Evolutionary conservation across 1,140 invertebrate genomes (phyloP), one percentile per base, ranked within the genome.

Genomic region (Stenopsyche tienmushanensis): DNA sequence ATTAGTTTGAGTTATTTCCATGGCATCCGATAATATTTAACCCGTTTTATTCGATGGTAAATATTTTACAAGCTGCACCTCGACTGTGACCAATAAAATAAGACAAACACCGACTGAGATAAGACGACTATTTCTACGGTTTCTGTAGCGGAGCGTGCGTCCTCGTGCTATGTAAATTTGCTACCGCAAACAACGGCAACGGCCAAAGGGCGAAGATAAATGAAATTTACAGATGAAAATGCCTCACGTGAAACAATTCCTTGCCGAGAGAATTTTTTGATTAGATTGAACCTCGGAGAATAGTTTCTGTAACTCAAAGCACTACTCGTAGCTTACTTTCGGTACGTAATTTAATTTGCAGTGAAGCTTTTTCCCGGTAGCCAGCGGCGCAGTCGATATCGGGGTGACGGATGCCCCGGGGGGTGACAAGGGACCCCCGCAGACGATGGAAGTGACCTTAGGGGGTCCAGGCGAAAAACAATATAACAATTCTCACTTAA

Each of bases 291-390:
- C 17, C 5, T 47, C 44, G 44, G 7, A 47, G 18, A 47, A 47
- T 47, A 47, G 44, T 47, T 47, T 47, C 18, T 20, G 44, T 20
- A 47, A 47, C 44, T 47, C 44, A 47, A 47, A 47, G 44, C 44
- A 47, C 18, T 47, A 47, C 44, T 47, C 5, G 13, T 17, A 23
- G 50, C 21, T 53, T 23, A 41, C 34, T 57, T 60, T 60, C 44
- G 41, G 44, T 23, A 23, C 42, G 42, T 60, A 60, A 60, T 60
- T 60, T 60, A 60, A 60, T 60, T 60, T 60, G 21, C 57, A 26
- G 42, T 15, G 57, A 60, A 47, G 57, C 57, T 24, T 60, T 45
- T 60, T n/a, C 25, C 44, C 34, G 17, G 39, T 42, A 57, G 17
- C 20, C 42, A 24, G 9, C 23, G 26, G 26, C 18, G 20, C 2